phyloP scores from a whole-genome alignment of 2,888 invertebrate species.

The Scelioninae gen. 1 region DNA sequence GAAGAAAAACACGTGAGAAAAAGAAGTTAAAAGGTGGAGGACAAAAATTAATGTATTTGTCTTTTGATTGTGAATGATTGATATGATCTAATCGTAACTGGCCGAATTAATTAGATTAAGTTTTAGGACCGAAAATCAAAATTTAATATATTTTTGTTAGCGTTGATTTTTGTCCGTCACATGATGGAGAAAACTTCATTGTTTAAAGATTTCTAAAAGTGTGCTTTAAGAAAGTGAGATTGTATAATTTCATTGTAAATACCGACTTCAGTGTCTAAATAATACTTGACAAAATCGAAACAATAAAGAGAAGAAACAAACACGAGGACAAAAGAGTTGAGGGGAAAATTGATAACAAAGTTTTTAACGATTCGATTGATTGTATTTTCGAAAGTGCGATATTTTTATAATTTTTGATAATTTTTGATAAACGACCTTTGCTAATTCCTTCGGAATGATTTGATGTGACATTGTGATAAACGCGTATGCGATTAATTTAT shows the following conservation, averaged over 20 bases:
- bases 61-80: too few relatives aligned
- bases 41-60: slow-evolving; percentile 3
- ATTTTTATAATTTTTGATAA: slow-evolving; percentile 56
- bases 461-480: slow-evolving; percentile 49
- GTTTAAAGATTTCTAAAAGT: slow-evolving; percentile 54
- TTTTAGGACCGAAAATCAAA: slow-evolving; percentile 10
- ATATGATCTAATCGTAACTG: background rate
- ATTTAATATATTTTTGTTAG: background rate
- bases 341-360: slow-evolving; percentile 10
- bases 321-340: background rate
- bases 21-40: slow-evolving; percentile 14
- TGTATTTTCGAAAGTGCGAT: slow-evolving; percentile 26
- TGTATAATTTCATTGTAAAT: slow-evolving; percentile 61
- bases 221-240: slow-evolving; percentile 62
- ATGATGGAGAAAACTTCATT: slow-evolving; percentile 4
- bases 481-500: slow-evolving; percentile 39
- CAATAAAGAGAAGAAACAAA: slow-evolving; percentile 1
- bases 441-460: slow-evolving; percentile 43
- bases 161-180: slow-evolving; percentile 29
- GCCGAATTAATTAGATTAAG: slow-evolving; percentile 26
- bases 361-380: slow-evolving; percentile 26
- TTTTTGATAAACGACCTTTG: slow-evolving; percentile 40
- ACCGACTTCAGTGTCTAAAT: slow-evolving; percentile 56
- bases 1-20: background rate
- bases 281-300: slow-evolving; percentile 3